phyloP scores from a whole-genome alignment of 2,797 vertebrate genomes.

The Pantherophis vulpinus region DNA sequence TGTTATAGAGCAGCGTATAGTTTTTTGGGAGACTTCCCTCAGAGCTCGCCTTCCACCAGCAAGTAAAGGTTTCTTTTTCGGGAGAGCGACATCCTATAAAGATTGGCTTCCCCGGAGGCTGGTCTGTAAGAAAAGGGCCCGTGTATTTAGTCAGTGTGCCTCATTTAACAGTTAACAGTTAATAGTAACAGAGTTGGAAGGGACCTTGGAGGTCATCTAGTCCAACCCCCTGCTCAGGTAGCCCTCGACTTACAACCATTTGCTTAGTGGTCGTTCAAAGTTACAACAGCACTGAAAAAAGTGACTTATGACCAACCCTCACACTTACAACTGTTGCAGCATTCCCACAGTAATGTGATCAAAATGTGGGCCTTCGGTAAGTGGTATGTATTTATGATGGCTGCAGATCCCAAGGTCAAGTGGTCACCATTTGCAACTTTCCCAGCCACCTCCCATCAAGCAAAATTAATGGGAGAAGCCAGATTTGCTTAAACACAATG shows the following conservation, averaged over 20 bases:
- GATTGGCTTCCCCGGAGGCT: slow-evolving; percentile 78
- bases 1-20: slow-evolving; percentile 83
- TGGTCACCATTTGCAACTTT: not conserved
- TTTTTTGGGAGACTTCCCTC: slow-evolving; percentile 82
- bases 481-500: not conserved
- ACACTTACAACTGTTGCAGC: not conserved
- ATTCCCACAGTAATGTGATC: not conserved
- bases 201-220: too few relatives aligned
- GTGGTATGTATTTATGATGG: not conserved
- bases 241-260: not conserved
- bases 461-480: not conserved
- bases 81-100: slow-evolving; percentile 85
- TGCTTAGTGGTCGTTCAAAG: not conserved
- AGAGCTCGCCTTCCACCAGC: slow-evolving; percentile 89
- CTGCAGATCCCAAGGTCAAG: not conserved
- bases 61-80: slow-evolving; percentile 95
- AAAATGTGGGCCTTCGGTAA: not conserved
- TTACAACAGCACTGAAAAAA: not conserved
- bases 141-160: not conserved
- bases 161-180: not conserved
- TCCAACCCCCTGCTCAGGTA: too few relatives aligned
- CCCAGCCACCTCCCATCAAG: not conserved
- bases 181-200: too few relatives aligned
- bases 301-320: not conserved
- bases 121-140: slow-evolving; percentile 55